A percentile compares a stretch with the other conserved stretches of the same genome.
Evolutionary conservation across 2,888 invertebrate species (phyloP).

Genomic region (Cataglyphis rosenhaueri): DNA sequence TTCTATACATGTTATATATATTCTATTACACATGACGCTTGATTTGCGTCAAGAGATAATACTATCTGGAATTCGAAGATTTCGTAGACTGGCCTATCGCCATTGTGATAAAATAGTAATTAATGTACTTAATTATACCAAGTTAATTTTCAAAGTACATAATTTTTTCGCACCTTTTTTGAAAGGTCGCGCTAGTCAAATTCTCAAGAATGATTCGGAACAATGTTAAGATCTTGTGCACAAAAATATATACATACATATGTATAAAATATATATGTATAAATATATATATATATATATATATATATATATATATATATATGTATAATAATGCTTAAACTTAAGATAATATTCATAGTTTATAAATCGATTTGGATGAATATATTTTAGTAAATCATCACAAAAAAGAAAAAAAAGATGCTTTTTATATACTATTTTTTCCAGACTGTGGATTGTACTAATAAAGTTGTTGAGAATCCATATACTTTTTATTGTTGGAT

Average conservation of each 20-base stretch:
- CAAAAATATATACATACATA: not conserved
- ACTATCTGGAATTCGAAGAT: constrained; percentile 68
- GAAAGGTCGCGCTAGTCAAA: constrained; percentile 69
- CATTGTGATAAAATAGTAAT: constrained; percentile 82
- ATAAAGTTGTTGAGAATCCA: constrained; percentile 56
- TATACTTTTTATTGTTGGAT: constrained; percentile 34
- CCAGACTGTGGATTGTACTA: constrained; percentile 63
- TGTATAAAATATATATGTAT: constrained; percentile 41
- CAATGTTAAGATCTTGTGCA: constrained; percentile 37
- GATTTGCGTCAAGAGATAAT: constrained; percentile 60
- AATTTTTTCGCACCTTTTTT: constrained; percentile 60
- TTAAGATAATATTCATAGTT: constrained; percentile 46
- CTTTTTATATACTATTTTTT: constrained; percentile 70
- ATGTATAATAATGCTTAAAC: constrained; percentile 48
- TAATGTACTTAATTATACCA: constrained; percentile 81
- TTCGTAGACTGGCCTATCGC: constrained; percentile 75
- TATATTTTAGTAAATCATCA: constrained; percentile 62
- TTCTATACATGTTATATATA: constrained; percentile 68
- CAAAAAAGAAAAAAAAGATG: constrained; percentile 60
- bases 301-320: constrained; percentile 43
- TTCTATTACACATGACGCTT: constrained; percentile 68
- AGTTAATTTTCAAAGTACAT: constrained; percentile 62
- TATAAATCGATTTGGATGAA: constrained; percentile 62
- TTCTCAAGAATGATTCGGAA: constrained; percentile 46
- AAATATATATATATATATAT: constrained; percentile 39